A percentile compares a stretch with the other conserved stretches of the same genome.
These are phyloP conservation scores for Stomatorhinus ivindoensis DNA, from an alignment of 2,113 vertebrate species.

Conservation along the genomic window DNA sequence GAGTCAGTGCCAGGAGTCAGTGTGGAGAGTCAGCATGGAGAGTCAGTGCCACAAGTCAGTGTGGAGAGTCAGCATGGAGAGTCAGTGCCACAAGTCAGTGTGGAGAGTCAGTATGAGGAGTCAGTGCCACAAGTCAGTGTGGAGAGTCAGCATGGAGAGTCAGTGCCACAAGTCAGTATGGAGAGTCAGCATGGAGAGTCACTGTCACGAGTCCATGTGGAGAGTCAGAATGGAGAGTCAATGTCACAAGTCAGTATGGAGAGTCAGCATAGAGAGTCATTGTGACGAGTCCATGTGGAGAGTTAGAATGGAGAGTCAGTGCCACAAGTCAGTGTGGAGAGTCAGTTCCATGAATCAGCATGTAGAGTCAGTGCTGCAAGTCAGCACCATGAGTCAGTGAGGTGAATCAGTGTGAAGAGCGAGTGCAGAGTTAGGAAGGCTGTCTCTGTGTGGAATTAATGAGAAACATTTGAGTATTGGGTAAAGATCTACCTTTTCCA, in stretches of 20 bases:
- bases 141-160: neutral
- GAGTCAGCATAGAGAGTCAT: neutral
- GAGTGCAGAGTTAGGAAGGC: neutral
- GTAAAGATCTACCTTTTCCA: neutral
- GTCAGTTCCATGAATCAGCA: neutral
- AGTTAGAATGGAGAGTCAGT: neutral
- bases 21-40: neutral
- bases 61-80: neutral
- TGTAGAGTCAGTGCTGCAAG: neutral
- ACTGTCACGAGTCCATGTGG: no score
- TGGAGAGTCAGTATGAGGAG: neutral
- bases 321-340: neutral
- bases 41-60: neutral
- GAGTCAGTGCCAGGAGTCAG: neutral
- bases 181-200: neutral
- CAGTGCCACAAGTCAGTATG: neutral
- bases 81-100: no score
- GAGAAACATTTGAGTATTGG: neutral
- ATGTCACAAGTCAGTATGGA: neutral
- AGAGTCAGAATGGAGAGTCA: neutral
- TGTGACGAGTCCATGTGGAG: neutral
- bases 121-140: no score
- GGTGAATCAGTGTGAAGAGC: neutral
- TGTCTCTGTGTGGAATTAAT: neutral
- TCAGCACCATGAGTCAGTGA: neutral